Base-by-base conservation (phyloP, 2,113 vertebrate genomes). In the Tragulus kanchil region DNA sequence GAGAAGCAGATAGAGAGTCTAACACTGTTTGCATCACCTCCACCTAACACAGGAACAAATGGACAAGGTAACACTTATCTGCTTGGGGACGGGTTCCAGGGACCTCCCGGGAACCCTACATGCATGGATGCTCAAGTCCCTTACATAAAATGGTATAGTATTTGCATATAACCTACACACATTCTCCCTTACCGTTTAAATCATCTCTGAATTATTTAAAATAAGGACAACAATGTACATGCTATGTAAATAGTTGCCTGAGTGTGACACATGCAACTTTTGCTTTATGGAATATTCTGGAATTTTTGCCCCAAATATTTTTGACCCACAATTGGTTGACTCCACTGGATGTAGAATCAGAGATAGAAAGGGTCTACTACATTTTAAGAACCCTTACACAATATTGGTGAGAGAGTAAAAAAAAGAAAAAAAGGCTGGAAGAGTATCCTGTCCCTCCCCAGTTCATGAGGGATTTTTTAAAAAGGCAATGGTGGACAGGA, bases 41-140 rank as follows among this genome's bases (percentile, higher is more conserved):
- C 54, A 5, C 64, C 81, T 90, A 92, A 96, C 90, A 95, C 25
- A 56, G 96, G 97, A 96, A 95, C 82, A 96, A 98, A 36, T 45
- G 67, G 90, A 97, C 52, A 26, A 65, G 93, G 78, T 12, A 36
- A 81, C 14, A 58, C 54, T 56, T 42, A 58, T 42, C 78, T 81
- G 6, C 54, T 81, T 56, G 31, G 78, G 78, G 54, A 81, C 21
- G 36, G n/a, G n/a, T 58, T 58, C n/a, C 54, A 82, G 19, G 19
- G n/a, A 8, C n/a, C 36, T 36, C 36, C 36, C 36, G 36, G 78
- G 78, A 25, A 58, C 54, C 78, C n/a, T 54, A 82, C 8, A 25
- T 58, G 23, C 78, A 42, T 58, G 54, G 54, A 23, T 42, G n/a
- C 78, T 58, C 78, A 82, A 58, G n/a, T 58, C 31, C 54, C n/a